Evolutionary conservation across 2,797 vertebrate species (phyloP), one percentile per base, ranked within the genome.

Genomic region (Coregonus suidteri): DNA sequence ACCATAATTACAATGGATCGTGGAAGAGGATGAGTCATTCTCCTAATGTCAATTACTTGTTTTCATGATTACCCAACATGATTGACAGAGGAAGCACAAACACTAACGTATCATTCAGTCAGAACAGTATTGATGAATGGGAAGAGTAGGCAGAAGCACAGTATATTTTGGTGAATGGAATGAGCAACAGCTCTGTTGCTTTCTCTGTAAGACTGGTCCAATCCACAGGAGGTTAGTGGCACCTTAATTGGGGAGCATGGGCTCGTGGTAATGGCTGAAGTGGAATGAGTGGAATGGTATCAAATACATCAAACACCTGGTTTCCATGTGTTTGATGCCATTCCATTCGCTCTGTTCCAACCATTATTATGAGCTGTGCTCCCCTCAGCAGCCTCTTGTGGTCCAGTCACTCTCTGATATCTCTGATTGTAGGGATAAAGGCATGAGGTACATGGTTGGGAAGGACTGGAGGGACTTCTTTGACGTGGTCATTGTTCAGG

Each of bases 371-470:
- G 41, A 47, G 41, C 41, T 1, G 41, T 3, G 9, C 41, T 47
- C 9, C 41, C 9, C 41, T 47, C 9, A 47, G 2, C 41, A 11
- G 9, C 9, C 41, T 47, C 41, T 9, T 47, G 41, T 71, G 54
- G 6, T n/a, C 14, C 16, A n/a, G 1, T n/a, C 54, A 18, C 56
- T 59, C 53, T 59, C 16, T 59, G 56, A 59, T 47, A 13, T 25
- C 59, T 35, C 66, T 35, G 30, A 3, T 47, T 74, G 20, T 84
- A 96, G 95, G n/a, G 91, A 96, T 75, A 96, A 96, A 90, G 95
- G 96, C 16, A 96, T 96, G 96, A 94, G 77, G 0, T 91, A 96
- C 90, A 96, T 96, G 95, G 95, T 95, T 70, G 96, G 96, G 11
- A 90, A 94, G 74, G 89, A 95, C 82, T 96, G 96, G 96, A 94